Evolutionary conservation across 53 echinoderm and acorn worm species (phyloP), one percentile per base, ranked within the genome.

Genomic region (Holothuria scabra): DNA sequence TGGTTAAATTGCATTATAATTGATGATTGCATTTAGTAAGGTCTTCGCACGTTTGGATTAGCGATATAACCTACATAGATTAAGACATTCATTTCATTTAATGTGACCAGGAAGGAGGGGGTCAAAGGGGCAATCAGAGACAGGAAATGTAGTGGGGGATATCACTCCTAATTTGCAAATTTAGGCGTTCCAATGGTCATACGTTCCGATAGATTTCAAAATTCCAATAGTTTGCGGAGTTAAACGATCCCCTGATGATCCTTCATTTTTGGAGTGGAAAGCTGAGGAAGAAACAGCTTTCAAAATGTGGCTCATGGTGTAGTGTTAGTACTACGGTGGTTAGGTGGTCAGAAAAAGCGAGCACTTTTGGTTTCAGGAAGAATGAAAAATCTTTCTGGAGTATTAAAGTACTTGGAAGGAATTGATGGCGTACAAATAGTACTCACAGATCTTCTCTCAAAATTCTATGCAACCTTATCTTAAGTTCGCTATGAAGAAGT

Each of bases 231-330:
- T 66, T 8, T 30, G 18, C 13, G 66, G 66, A 26, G 31, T 12
- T 2, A 28, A 26, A 6, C 63, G 22, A 16, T 63, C 44, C 18
- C 56, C 83, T 4, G 67, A 55, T 59, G 79, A 65, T 31, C 79
- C 57, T 12, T 28, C 55, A 4, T 28, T 79, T 26, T 31, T 1
- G 1, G 79, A 79, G 34, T 86, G 86, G 86, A 65, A 78, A 25
- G 1, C 4, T 3, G 63, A 70, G 32, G 22, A 79, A 20, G 8
- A 31, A 16, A 34, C 55, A 16, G 86, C 86, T 5, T 56, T 79
- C 23, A 79, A 65, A 65, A 34, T 56, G 18, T 86, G 86, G 86
- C 41, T 22, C 5, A 86, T 67, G 79, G 63, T 16, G 66, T 56
- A 46, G 41, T 66, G 35, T 56, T 24, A 2, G 18, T 3, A 2